A percentile compares a stretch with the other conserved stretches of the same genome.
Evolutionary conservation across 2,797 vertebrate species (phyloP).

Genomic region (Eremophila alpestris): DNA sequence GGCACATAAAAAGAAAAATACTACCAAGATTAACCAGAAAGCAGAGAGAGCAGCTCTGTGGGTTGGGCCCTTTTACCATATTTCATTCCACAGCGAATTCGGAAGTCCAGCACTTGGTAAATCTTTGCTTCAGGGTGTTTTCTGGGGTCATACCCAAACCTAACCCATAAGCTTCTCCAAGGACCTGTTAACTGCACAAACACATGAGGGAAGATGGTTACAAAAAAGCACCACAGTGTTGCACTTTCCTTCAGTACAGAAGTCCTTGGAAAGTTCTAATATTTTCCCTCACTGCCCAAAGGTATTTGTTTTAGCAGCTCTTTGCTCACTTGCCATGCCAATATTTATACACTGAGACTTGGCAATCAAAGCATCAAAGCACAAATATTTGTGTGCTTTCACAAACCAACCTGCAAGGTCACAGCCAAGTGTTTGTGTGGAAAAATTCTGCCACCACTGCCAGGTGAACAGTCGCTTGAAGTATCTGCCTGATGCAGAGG

Average conservation of each 20-base stretch:
- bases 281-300: not conserved
- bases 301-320: not conserved
- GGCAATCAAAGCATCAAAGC: not conserved
- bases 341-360: not conserved
- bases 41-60: not conserved
- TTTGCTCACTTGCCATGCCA: not conserved
- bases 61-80: slow-evolving; percentile 79
- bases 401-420: not conserved
- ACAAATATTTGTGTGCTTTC: not conserved
- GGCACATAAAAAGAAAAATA: slow-evolving; percentile 13
- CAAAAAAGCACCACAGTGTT: not conserved
- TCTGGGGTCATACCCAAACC: slow-evolving; percentile 92
- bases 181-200: slow-evolving; percentile 89
- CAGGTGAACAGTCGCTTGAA: not conserved
- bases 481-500: not conserved
- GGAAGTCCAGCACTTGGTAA: slow-evolving; percentile 95
- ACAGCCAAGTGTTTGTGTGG: not conserved
- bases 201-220: not conserved
- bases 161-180: slow-evolving; percentile 97
- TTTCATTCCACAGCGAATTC: slow-evolving; percentile 94
- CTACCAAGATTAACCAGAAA: slow-evolving; percentile 30
- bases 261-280: not conserved
- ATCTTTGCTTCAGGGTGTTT: slow-evolving; percentile 87
- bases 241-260: not conserved
- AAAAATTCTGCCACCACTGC: not conserved